These are phyloP conservation scores for Agonopterix heracliana DNA, from an alignment of 2,888 invertebrate genomes.

Conservation along the genomic window DNA sequence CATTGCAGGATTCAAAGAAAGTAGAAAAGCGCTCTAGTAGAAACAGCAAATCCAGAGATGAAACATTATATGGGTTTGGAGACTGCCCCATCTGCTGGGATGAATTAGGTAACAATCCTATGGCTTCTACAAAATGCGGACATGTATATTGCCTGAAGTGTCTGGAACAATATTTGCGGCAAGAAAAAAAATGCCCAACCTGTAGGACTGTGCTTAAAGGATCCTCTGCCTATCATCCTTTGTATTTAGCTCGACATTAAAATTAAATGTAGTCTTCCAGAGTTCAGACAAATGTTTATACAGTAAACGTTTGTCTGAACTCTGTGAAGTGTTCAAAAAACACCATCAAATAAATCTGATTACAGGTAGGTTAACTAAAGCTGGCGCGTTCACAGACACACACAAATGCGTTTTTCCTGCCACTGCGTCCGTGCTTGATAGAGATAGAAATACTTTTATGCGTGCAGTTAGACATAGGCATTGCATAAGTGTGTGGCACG, in stretches of 20 bases:
- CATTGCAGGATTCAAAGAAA: neutral
- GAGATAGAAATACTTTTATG: too few species aligned
- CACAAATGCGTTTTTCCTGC: too few species aligned
- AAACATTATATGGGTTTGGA: conserved; percentile 21
- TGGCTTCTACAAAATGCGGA: conserved; percentile 56
- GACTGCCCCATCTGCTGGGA: conserved; percentile 55
- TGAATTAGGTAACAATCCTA: conserved; percentile 35
- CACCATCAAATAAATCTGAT: too few species aligned
- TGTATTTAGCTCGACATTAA: conserved; percentile 21
- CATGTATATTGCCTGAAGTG: conserved; percentile 51
- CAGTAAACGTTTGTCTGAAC: too few species aligned
- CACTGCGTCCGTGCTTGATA: too few species aligned
- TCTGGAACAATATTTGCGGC: conserved; percentile 28
- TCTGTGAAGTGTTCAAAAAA: too few species aligned
- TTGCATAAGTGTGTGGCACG: too few species aligned
- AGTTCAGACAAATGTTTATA: too few species aligned
- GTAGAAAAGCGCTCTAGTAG: conserved; percentile 1
- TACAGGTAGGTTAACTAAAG: too few species aligned
- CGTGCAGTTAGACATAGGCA: too few species aligned
- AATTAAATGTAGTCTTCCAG: too few species aligned
- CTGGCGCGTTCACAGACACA: too few species aligned
- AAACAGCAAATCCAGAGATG: neutral
- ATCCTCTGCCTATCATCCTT: conserved; percentile 36
- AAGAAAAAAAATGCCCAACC: conserved; percentile 43
- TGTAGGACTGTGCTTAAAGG: conserved; percentile 39